Conservation (phyloP, 2,113 vertebrate species). For the Procavia capensis region DNA sequence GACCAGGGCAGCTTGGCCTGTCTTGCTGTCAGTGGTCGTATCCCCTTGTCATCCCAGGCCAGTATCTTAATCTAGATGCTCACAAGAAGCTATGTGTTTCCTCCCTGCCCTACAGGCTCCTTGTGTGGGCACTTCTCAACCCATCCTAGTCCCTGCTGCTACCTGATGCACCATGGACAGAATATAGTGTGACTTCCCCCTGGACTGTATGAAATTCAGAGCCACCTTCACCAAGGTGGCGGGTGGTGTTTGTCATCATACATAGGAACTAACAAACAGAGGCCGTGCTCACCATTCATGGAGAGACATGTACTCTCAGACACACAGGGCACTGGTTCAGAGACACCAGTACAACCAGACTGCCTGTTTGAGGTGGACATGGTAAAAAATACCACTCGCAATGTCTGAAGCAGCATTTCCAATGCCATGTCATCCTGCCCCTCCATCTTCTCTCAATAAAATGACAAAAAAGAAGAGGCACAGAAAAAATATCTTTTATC, state of each 20-base stretch:
- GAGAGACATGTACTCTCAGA: neutral
- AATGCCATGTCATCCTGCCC: neutral
- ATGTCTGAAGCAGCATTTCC: neutral
- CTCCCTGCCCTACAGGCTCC: neutral
- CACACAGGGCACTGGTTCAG: neutral
- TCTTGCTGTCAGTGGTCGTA: neutral
- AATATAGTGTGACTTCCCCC: neutral
- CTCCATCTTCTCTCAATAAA: neutral
- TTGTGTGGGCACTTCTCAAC: neutral
- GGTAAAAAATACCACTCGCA: neutral
- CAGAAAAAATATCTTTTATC: neutral
- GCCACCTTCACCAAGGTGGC: neutral
- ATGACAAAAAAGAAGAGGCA: neutral
- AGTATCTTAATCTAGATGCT: fast-evolving
- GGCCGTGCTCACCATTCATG: neutral
- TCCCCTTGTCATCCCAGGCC: neutral
- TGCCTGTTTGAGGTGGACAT: neutral
- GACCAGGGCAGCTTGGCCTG: neutral
- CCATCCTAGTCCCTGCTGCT: neutral
- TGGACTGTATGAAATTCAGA: neutral
- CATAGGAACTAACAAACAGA: neutral
- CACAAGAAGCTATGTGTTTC: neutral
- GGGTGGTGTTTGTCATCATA: neutral
- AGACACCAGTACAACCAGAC: neutral
- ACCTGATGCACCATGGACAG: neutral